phyloP scores from a whole-genome alignment of 2,888 invertebrate genomes.

The Congeria kusceri region DNA sequence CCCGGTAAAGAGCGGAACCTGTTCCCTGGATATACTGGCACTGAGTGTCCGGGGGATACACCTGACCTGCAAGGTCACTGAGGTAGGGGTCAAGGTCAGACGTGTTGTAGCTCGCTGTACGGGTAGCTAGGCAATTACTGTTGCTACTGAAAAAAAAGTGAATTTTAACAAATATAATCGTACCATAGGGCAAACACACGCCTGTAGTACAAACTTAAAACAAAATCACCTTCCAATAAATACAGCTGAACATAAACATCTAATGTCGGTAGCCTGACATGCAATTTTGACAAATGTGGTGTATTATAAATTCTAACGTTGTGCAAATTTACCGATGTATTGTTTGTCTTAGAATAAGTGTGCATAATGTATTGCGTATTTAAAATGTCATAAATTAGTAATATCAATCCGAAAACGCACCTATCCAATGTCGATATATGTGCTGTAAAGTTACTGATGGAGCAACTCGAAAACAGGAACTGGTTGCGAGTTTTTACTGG shows the following conservation, averaged over 20 bases:
- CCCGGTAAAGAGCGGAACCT: slow-evolving; percentile 63
- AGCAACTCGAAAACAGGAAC: not conserved
- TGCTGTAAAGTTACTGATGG: slow-evolving; percentile 1
- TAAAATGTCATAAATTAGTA: too few species aligned
- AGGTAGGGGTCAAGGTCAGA: slow-evolving; percentile 25
- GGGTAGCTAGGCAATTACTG: slow-evolving; percentile 19
- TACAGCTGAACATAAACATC: too few species aligned
- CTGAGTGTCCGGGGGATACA: slow-evolving; percentile 62
- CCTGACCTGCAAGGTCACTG: slow-evolving; percentile 40
- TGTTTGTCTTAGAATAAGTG: too few species aligned
- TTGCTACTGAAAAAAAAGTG: not conserved
- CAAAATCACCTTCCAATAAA: too few species aligned
- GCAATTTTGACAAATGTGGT: too few species aligned
- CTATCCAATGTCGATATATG: not conserved
- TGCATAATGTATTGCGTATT: too few species aligned
- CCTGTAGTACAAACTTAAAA: too few species aligned
- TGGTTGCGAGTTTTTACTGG: not conserved
- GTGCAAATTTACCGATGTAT: too few species aligned
- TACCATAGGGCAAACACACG: too few species aligned
- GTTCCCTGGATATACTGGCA: slow-evolving; percentile 48
- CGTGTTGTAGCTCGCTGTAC: not conserved
- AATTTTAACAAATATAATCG: too few species aligned
- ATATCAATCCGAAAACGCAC: not conserved
- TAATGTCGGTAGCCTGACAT: too few species aligned
- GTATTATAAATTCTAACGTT: too few species aligned